Percentiles rank a stretch among this genome's conserved stretches.
phyloP scores from a whole-genome alignment of 2,888 invertebrate species.

The Plagiodera versicolora region DNA sequence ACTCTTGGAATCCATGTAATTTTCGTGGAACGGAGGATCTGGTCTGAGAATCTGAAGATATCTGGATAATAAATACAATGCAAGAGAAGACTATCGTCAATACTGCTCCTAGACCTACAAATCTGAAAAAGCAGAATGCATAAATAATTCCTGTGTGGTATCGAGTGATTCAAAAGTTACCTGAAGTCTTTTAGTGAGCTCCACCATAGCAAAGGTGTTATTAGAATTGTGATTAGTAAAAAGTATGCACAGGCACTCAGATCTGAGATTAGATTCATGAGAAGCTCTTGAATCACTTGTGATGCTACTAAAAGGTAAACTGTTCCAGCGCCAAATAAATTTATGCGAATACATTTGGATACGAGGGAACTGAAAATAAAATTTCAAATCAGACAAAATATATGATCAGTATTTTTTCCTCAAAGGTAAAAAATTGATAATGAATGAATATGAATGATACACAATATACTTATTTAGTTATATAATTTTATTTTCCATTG shows the following conservation, averaged over 20 bases:
- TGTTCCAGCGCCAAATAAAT: constrained; percentile 67
- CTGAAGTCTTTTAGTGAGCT: constrained; percentile 74
- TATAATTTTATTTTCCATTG: not conserved
- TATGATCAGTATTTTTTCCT: no score
- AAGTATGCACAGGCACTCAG: constrained; percentile 67
- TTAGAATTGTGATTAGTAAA: constrained; percentile 61
- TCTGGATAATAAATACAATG: constrained; percentile 64
- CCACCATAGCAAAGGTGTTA: constrained; percentile 67
- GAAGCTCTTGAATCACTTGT: constrained; percentile 64
- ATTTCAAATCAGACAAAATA: not conserved
- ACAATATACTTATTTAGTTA: no score
- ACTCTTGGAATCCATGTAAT: constrained; percentile 62
- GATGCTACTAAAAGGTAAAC: constrained; percentile 69
- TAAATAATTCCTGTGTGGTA: no score
- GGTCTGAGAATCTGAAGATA: constrained; percentile 58
- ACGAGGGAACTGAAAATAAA: constrained; percentile 55
- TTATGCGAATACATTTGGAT: constrained; percentile 64
- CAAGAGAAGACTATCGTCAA: constrained; percentile 65
- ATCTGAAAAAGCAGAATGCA: constrained; percentile 55
- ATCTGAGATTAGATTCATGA: constrained; percentile 56
- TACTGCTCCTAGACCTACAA: constrained; percentile 66
- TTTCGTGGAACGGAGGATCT: constrained; percentile 55
- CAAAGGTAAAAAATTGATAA: no score
- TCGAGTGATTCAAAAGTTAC: no score
- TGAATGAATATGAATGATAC: no score